Evolutionary conservation across 2,888 invertebrate genomes (phyloP).

Genomic region (Eupeodes luniger): DNA sequence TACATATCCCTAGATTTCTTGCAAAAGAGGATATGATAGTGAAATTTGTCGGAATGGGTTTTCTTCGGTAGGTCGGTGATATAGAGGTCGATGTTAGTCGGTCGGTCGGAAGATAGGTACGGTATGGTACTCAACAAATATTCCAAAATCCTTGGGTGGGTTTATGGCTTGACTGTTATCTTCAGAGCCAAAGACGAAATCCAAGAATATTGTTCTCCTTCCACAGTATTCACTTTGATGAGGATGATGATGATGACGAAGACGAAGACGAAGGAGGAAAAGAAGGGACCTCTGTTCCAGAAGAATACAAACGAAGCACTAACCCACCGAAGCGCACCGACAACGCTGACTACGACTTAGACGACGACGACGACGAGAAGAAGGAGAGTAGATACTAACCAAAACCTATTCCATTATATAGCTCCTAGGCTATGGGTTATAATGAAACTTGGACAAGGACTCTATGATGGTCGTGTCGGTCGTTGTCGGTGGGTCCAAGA

Average conservation of each 20-base stretch:
- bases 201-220: constrained; percentile 63
- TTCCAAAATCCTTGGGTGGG: constrained; percentile 70
- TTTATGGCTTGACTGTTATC: constrained; percentile 43
- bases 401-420: constrained; percentile 64
- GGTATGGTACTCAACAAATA: constrained; percentile 53
- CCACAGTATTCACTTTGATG: neutral
- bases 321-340: constrained; percentile 56
- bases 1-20: constrained; percentile 23
- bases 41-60: constrained; percentile 49
- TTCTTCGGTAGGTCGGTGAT: neutral
- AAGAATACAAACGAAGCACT: constrained; percentile 20
- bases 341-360: neutral
- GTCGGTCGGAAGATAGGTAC: neutral
- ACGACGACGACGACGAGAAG: neutral
- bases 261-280: constrained; percentile 4
- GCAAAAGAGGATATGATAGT: constrained; percentile 50
- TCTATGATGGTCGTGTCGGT: constrained; percentile 47
- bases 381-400: constrained; percentile 29
- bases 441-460: constrained; percentile 72
- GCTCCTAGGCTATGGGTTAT: constrained; percentile 68
- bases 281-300: constrained; percentile 31
- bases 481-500: constrained; percentile 34
- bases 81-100: neutral
- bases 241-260: neutral
- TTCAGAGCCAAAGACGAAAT: constrained; percentile 63